Conservation (phyloP, 2,888 invertebrate genomes). For the Tetragonisca angustula region DNA sequence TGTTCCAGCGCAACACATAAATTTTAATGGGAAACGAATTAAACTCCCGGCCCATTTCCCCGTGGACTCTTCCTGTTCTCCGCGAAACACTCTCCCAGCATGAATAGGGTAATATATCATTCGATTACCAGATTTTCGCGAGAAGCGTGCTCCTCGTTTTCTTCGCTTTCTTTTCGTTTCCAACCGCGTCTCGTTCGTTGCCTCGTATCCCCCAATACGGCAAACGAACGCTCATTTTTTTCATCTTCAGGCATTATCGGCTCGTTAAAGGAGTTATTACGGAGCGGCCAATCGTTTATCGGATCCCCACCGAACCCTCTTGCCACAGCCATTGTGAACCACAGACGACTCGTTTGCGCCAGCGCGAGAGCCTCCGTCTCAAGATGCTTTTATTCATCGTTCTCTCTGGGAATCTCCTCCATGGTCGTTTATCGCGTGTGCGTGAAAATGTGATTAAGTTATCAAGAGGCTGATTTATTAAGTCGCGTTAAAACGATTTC, state of each 20-base stretch:
- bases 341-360: not conserved
- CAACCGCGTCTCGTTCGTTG: not conserved
- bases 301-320: not conserved
- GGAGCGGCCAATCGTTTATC: constrained; percentile 36
- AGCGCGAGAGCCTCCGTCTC: not conserved
- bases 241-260: constrained; percentile 39
- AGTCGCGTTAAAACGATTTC: not conserved
- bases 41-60: constrained; percentile 54
- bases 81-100: constrained; percentile 12
- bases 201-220: not conserved
- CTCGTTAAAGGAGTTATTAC: constrained; percentile 43
- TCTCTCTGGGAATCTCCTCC: not conserved
- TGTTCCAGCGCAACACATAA: constrained; percentile 57
- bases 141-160: not conserved
- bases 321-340: not conserved
- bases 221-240: constrained; percentile 32
- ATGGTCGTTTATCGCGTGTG: not conserved
- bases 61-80: constrained; percentile 43
- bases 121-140: constrained; percentile 21
- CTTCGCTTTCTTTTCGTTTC: not conserved
- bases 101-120: constrained; percentile 36
- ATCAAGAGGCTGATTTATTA: not conserved
- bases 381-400: not conserved
- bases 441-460: not conserved
- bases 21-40: constrained; percentile 69